Conservation (phyloP, 1,140 invertebrate species). For the Galendromus occidentalis region DNA sequence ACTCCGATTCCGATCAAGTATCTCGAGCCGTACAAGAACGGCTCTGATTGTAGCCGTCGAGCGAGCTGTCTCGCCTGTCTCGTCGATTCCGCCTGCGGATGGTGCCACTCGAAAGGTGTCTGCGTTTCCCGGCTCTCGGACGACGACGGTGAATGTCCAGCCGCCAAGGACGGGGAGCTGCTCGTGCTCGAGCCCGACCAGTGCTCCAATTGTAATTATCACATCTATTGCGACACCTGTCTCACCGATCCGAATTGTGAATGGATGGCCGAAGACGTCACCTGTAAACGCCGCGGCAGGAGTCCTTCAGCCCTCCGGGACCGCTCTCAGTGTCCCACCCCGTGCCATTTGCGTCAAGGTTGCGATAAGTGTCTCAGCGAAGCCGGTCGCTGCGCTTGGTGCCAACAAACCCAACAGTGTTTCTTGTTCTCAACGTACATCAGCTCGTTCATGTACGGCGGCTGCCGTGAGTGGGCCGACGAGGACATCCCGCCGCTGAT, state of each 20-base stretch:
- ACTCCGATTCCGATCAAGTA: conserved; percentile 66
- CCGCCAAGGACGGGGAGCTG: conserved; percentile 43
- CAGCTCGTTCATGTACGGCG: conserved; percentile 73
- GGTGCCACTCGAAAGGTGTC: conserved; percentile 43
- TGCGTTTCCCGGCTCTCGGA: conserved; percentile 18
- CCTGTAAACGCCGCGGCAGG: conserved; percentile 55
- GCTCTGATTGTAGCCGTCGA: conserved; percentile 47
- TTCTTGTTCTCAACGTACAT: conserved; percentile 86
- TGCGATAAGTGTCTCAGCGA: conserved; percentile 64
- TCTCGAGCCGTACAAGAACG: conserved; percentile 59
- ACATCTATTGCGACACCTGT: conserved; percentile 61
- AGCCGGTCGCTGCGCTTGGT: conserved; percentile 78
- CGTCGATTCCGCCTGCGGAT: conserved; percentile 66
- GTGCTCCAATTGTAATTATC: conserved; percentile 67
- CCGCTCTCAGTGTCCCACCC: conserved; percentile 22
- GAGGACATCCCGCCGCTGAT: conserved; percentile 21
- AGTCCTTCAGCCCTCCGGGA: conserved; percentile 22
- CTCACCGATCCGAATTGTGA: conserved; percentile 48
- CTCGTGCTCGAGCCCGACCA: conserved; percentile 52
- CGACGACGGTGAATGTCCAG: not conserved
- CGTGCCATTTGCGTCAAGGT: conserved; percentile 37
- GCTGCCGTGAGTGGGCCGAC: conserved; percentile 79
- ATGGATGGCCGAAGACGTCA: conserved; percentile 59
- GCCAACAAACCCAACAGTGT: conserved; percentile 65
- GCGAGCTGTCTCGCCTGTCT: conserved; percentile 67